A percentile compares a stretch with the other conserved stretches of the same genome.
Evolutionary conservation across 2,113 vertebrate genomes (phyloP).

Genomic region (Mixornis gularis): DNA sequence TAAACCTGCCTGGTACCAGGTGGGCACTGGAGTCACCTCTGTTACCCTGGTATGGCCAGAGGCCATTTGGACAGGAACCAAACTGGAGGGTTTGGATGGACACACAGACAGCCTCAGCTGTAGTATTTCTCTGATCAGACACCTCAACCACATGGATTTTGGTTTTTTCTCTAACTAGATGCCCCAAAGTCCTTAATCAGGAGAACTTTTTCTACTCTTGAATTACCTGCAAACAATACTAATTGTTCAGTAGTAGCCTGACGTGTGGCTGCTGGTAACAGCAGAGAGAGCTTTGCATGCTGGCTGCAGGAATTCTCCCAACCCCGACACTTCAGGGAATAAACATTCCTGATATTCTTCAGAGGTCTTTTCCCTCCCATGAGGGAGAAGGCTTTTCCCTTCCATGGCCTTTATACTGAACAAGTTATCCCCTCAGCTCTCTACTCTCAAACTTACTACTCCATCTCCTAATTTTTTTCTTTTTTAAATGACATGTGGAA

Average conservation of each 20-base stretch:
- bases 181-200: neutral
- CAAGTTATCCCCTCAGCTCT: neutral
- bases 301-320: neutral
- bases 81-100: neutral
- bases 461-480: accelerated
- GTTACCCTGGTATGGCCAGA: accelerated
- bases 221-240: neutral
- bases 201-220: neutral
- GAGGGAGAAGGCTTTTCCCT: neutral
- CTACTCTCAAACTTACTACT: neutral
- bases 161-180: neutral
- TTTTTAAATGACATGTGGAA: neutral
- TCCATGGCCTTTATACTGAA: neutral
- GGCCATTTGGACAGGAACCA: too few relatives aligned
- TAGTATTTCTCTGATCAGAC: neutral
- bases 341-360: neutral
- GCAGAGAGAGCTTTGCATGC: neutral
- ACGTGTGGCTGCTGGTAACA: accelerated
- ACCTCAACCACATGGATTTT: neutral
- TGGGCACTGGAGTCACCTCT: neutral
- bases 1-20: neutral
- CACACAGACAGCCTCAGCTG: neutral
- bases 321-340: neutral
- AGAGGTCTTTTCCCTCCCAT: neutral
- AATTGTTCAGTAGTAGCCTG: neutral